These are phyloP conservation scores for Babylonia areolata DNA, from an alignment of 1,140 invertebrate species.

Conservation along the genomic window DNA sequence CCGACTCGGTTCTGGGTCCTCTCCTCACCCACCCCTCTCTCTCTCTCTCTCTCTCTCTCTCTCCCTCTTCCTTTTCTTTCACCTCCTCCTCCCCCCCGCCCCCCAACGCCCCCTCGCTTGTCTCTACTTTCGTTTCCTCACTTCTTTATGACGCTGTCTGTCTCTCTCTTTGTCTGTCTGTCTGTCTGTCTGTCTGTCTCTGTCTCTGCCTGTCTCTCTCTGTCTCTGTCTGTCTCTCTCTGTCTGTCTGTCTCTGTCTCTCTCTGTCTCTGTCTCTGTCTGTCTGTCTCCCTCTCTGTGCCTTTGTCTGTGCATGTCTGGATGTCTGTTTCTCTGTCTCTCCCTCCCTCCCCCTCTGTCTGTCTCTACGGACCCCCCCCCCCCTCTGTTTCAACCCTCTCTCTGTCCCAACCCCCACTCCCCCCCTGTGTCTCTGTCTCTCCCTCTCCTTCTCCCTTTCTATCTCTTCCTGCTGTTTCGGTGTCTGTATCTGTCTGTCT, in stretches of 20 bases:
- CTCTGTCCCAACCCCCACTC: background rate
- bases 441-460: background rate
- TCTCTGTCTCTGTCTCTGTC: background rate
- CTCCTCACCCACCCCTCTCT: background rate
- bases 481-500: too few relatives aligned
- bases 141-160: background rate
- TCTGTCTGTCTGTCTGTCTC: background rate
- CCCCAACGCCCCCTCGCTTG: too few relatives aligned
- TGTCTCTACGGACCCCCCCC: too few relatives aligned
- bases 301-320: background rate
- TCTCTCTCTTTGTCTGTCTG: background rate
- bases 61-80: background rate
- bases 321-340: background rate
- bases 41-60: background rate
- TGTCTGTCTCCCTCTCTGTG: background rate
- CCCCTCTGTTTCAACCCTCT: background rate
- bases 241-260: background rate
- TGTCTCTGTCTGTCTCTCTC: background rate
- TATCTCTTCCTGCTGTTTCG: too few relatives aligned
- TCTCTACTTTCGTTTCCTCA: background rate
- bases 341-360: background rate
- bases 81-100: too few relatives aligned
- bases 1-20: too few relatives aligned
- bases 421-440: background rate
- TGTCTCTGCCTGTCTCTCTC: background rate